Conservation (phyloP, 2,888 invertebrate genomes). For the Polymixis lichenea region DNA sequence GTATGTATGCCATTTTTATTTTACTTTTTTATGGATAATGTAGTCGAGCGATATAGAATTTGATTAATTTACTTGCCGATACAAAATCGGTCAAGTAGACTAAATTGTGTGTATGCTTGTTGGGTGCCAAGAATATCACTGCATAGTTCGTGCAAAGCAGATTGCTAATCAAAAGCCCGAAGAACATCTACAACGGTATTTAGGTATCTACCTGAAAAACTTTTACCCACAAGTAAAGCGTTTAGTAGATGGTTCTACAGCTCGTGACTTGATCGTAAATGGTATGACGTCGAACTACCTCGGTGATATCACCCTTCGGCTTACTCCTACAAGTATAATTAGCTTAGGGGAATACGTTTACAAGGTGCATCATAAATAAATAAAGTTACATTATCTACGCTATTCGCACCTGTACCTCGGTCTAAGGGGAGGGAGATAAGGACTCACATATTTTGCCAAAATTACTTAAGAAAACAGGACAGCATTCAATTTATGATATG, state of each 20-base stretch:
- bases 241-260: not conserved
- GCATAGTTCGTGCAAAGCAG: conserved; percentile 19
- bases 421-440: not conserved
- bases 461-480: not conserved
- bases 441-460: not conserved
- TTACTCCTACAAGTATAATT: conserved; percentile 50
- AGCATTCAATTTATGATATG: not conserved
- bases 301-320: conserved; percentile 46
- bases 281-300: conserved; percentile 21
- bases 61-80: not conserved
- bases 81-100: conserved; percentile 28
- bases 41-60: no score
- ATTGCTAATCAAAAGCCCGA: conserved; percentile 14
- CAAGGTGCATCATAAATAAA: conserved; percentile 37
- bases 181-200: conserved; percentile 15
- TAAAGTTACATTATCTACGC: conserved; percentile 19
- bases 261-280: conserved; percentile 37
- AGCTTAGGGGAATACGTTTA: conserved; percentile 30
- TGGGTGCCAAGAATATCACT: conserved; percentile 48
- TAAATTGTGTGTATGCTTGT: conserved; percentile 29
- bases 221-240: not conserved
- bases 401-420: conserved; percentile 19
- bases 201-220: not conserved
- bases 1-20: no score
- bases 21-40: no score